phyloP scores from a whole-genome alignment of 1,140 invertebrate genomes.

The Uloborus diversus region DNA sequence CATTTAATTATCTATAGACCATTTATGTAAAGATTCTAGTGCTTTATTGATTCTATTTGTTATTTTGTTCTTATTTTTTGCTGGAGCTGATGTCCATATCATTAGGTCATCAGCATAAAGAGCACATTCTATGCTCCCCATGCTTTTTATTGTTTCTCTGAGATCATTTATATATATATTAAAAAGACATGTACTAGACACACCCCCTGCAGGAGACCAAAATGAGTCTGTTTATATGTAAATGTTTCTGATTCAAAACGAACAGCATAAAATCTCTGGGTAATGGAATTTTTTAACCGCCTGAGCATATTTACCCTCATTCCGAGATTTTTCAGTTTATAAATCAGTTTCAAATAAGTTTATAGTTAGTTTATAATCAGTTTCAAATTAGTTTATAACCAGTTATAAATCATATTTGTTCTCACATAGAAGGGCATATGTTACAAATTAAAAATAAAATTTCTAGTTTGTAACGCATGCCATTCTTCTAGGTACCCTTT shows the following conservation, averaged over 20 bases:
- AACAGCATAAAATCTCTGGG: neutral
- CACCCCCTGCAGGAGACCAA: neutral
- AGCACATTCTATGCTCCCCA: neutral
- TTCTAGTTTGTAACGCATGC: too few relatives aligned
- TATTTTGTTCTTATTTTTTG: neutral
- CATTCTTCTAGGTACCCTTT: too few relatives aligned
- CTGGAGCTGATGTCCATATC: neutral
- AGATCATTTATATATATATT: neutral
- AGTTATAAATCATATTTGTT: too few relatives aligned
- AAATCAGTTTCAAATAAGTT: conserved; percentile 4
- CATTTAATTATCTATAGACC: conserved; percentile 8
- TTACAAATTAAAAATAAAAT: too few relatives aligned
- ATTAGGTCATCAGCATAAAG: neutral
- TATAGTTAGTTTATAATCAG: too few relatives aligned
- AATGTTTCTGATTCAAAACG: neutral
- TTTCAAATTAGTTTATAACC: too few relatives aligned
- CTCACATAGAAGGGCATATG: too few relatives aligned
- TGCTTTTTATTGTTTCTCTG: neutral
- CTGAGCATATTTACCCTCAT: neutral
- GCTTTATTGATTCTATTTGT: neutral
- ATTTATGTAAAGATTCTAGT: neutral
- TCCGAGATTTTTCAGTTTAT: neutral
- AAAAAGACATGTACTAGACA: neutral
- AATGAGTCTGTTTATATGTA: neutral
- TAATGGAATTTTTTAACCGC: neutral